Percentiles rank a stretch among this genome's conserved stretches.
These are phyloP conservation scores for Pempheris klunzingeri DNA, from an alignment of 2,797 vertebrate genomes.

Conservation along the genomic window DNA sequence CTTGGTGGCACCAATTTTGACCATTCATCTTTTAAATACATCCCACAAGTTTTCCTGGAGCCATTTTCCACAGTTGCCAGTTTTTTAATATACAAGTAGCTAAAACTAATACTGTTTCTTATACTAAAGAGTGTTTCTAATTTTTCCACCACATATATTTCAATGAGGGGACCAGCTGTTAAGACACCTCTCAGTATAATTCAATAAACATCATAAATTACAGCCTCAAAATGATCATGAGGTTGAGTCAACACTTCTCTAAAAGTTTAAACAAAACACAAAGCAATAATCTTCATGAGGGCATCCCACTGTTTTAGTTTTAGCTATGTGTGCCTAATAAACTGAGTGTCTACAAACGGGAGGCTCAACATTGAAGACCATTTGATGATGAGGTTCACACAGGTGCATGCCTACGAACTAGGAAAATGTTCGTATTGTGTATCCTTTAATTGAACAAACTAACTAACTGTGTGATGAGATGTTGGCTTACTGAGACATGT, in stretches of 20 bases:
- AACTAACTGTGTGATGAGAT: neutral
- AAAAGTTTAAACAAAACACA: neutral
- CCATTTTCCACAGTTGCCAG: neutral
- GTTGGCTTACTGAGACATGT: neutral
- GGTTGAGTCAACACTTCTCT: neutral
- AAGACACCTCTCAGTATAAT: neutral
- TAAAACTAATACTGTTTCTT: neutral
- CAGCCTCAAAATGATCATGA: neutral
- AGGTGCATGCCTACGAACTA: neutral
- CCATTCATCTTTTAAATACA: neutral
- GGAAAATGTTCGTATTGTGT: neutral
- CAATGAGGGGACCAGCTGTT: too few species aligned
- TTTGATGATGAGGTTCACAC: neutral
- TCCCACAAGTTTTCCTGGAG: neutral
- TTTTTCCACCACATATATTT: neutral
- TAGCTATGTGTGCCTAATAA: neutral
- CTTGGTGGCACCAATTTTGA: neutral
- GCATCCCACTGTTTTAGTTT: neutral
- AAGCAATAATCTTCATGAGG: neutral
- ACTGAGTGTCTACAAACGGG: neutral
- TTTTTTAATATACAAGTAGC: neutral
- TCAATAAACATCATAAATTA: neutral
- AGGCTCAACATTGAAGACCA: neutral
- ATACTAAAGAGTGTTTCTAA: neutral
- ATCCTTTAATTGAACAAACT: neutral